Evolutionary conservation across 2,888 invertebrate species (phyloP).

Genomic region (Heteromurus nitidus): DNA sequence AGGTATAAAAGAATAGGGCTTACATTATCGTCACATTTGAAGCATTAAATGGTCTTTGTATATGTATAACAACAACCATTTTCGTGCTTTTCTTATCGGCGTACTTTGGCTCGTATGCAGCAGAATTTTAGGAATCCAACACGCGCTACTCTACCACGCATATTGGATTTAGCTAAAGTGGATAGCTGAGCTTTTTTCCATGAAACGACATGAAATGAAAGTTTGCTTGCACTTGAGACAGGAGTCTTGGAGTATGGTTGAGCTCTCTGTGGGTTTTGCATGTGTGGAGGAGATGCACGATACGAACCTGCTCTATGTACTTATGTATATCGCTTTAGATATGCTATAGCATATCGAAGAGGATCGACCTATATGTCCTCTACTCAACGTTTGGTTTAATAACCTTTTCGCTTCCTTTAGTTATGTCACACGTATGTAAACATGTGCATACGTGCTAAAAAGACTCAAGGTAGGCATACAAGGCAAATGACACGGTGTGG

Average conservation of each 20-base stretch:
- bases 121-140: too few species aligned
- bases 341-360: neutral
- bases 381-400: constrained; percentile 56
- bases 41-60: neutral
- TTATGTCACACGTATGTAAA: constrained; percentile 42
- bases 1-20: neutral
- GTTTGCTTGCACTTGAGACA: constrained; percentile 59
- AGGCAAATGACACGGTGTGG: neutral
- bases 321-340: neutral
- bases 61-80: neutral
- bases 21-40: too few species aligned
- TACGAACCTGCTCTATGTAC: neutral
- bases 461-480: neutral
- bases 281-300: neutral
- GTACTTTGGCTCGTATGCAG: neutral
- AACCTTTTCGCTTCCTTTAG: constrained; percentile 51
- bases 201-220: constrained; percentile 62
- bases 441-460: constrained; percentile 25
- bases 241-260: too few species aligned
- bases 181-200: constrained; percentile 40
- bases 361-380: constrained; percentile 49
- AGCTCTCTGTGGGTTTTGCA: neutral
- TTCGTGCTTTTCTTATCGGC: neutral
- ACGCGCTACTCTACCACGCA: neutral
- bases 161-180: neutral